Base-by-base conservation (phyloP, 2,888 invertebrate species). In the Zele albiditarsus region DNA sequence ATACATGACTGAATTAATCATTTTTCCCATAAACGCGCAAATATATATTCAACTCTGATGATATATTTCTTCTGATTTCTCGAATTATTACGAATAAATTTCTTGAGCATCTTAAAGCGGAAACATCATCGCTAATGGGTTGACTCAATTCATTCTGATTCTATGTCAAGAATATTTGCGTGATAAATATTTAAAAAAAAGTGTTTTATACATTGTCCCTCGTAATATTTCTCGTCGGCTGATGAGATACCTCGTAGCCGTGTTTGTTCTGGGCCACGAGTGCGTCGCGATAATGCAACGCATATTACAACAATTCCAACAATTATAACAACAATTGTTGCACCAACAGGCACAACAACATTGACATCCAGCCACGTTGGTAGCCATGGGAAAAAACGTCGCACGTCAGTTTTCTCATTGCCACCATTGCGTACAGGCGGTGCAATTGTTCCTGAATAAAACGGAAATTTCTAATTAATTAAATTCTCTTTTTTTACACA, bases 291-390 rank as follows among this genome's bases (percentile, higher is more conserved):
- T 71, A 97, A 91, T 49, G 96, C 96, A 84, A 97, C 94, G 90
- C 97, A 97, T 89, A 97, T 95, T 86, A 98, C 97, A 85, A 96
- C 93, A 85, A 97, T 93, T 79, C 97, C 97, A 83, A 97, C 96
- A 84, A 97, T 93, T 88, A 97, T 94, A 81, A 98, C 97, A 83
- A 98, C 95, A 78, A 97, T 92, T 33, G 97, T 97, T 60, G 97
- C 97, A 84, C 96, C 93, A 80, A 97, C 94, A 0, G 97, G 97
- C 28, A 98, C 96, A 86, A 97, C 93, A 80, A 98, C 95, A 90
- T 97, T 96, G 77, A 97, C 93, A 88, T 97, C 96, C 80, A 97
- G 92, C 96, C 96, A 96, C 75, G 94, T 94, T 75, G 94, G 95
- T 82, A 96, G 91, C 96, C 96, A 96, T 0, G 95, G 92, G 87